phyloP scores from a whole-genome alignment of 2,888 invertebrate species.

The Podotricha telesiphe region DNA sequence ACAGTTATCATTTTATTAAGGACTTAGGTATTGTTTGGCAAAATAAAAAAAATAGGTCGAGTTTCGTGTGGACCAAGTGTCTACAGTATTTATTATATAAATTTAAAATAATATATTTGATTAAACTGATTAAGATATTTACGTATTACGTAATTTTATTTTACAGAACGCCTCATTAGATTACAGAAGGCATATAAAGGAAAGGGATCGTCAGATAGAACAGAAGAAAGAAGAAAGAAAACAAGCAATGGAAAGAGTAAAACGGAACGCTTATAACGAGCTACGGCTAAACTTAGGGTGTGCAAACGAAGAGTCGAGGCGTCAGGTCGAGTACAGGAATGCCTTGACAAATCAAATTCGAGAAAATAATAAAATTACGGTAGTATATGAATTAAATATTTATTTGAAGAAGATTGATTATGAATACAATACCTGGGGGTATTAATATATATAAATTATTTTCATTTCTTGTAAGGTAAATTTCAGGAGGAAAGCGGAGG shows the following conservation, averaged over 20 bases:
- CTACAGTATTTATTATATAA: too few species aligned
- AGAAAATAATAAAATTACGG: slow-evolving; percentile 65
- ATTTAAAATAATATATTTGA: too few species aligned
- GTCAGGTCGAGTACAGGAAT: slow-evolving; percentile 68
- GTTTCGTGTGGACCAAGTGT: too few species aligned
- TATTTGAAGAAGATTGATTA: too few species aligned
- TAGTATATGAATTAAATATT: slow-evolving; percentile 42
- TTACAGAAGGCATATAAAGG: slow-evolving; percentile 62
- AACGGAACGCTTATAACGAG: slow-evolving; percentile 59
- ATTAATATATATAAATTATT: too few species aligned
- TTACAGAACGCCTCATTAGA: slow-evolving; percentile 64
- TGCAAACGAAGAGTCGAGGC: slow-evolving; percentile 62
- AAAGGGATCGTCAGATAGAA: slow-evolving; percentile 54
- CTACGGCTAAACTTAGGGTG: slow-evolving; percentile 57
- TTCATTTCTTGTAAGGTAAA: too few species aligned
- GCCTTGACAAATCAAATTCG: slow-evolving; percentile 61
- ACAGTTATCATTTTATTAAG: too few species aligned
- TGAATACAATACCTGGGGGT: too few species aligned
- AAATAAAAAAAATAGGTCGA: too few species aligned
- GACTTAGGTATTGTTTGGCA: too few species aligned
- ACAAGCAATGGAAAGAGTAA: slow-evolving; percentile 63
- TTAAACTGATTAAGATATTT: too few species aligned
- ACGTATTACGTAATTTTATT: not conserved
- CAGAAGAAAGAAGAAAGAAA: slow-evolving; percentile 55
- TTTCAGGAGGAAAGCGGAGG: too few species aligned